These are phyloP conservation scores for Scolopax bukidnonensis DNA, from an alignment of 2,797 vertebrate genomes.

Conservation along the genomic window DNA sequence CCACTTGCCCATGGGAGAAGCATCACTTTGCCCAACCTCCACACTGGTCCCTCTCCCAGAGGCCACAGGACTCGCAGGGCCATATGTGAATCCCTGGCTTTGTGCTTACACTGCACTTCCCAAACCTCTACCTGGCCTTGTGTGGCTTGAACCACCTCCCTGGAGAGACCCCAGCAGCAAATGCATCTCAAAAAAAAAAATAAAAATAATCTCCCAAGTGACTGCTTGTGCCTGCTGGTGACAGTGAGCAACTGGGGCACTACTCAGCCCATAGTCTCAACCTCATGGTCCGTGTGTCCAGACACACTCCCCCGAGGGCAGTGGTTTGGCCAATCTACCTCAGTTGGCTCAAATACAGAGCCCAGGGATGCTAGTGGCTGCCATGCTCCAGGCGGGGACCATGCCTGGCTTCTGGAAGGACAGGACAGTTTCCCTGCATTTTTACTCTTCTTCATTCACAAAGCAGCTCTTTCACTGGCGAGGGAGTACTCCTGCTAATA, in stretches of 20 bases:
- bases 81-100: fast-evolving
- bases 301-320: fast-evolving
- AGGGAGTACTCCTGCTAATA: constrained; percentile 31
- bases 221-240: neutral
- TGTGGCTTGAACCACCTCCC: neutral
- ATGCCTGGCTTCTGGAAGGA: neutral
- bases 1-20: fast-evolving
- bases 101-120: neutral
- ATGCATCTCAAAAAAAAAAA: neutral
- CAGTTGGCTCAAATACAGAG: neutral
- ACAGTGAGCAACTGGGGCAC: neutral
- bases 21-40: fast-evolving
- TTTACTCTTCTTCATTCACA: neutral
- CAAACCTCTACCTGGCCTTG: neutral
- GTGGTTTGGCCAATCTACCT: neutral
- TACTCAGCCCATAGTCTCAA: neutral
- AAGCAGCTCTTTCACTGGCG: neutral
- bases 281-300: fast-evolving
- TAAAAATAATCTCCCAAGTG: neutral
- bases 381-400: neutral
- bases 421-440: fast-evolving
- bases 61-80: fast-evolving
- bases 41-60: neutral
- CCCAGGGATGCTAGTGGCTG: neutral
- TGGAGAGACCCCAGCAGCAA: fast-evolving